Evolutionary conservation across 2,113 vertebrate genomes (phyloP), one percentile per base, ranked within the genome.

Genomic region (Platichthys flesus): DNA sequence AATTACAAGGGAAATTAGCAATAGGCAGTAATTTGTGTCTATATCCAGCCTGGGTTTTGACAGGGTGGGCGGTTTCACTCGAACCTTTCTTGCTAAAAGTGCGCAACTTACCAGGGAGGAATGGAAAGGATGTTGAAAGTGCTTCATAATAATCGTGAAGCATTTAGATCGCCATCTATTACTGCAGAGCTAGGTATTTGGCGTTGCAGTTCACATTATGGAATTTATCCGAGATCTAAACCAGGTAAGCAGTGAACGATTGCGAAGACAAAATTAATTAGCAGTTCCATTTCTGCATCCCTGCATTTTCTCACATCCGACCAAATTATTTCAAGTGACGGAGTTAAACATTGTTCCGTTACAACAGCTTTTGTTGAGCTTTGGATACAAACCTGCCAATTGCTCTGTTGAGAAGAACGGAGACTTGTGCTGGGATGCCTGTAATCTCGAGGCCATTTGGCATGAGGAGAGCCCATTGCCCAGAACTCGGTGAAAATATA

Each of bases 401-500:
- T 54, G 7, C 20, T 54, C 51, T 9, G 7, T 56, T 80, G 26
- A 54, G 65, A 74, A 62, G 76, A 64, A 66, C 49, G 8, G 21
- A 71, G 57, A 85, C 20, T 55, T 69, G 69, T 63, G 77, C 87
- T 77, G 71, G 63, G 79, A 81, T 56, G 73, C 74, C 62, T 42
- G 71, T 82, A 82, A 81, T 92, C 79, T 85, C 89, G 89, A 89
- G 91, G 70, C 76, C 79, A 88, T 93, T 91, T 92, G 74, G 76
- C 67, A 74, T 21, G 0, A 74, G 59, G 89, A 89, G 88, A 93
- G 91, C 93, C 93, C 95, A 93, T 93, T 94, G 93, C 94, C 92
- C 89, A 91, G 90, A 96, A 95, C 93, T 88, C 88, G 93, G 89
- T 90, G 93, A 95, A 95, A 95, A 95, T 93, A 94, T 93, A 92